Evolutionary conservation across 1,140 invertebrate genomes (phyloP).

Genomic region (Cyphomyrmex costatus): DNA sequence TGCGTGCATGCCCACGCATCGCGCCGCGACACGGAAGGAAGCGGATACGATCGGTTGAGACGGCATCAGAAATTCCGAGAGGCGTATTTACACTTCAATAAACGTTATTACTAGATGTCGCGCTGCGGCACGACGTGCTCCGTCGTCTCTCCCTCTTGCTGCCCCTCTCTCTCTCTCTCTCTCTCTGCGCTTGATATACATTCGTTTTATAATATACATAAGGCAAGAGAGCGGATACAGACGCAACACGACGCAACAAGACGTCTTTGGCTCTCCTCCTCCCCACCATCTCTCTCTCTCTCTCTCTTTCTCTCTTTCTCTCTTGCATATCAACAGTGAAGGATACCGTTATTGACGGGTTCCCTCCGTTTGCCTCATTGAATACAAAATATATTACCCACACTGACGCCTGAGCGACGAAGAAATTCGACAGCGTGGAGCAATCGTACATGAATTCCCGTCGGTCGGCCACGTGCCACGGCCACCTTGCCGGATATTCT

Average conservation of each 20-base stretch:
- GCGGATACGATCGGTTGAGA: neutral
- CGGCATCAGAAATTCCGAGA: constrained; percentile 76
- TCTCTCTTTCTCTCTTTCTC: neutral
- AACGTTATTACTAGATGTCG: constrained; percentile 81
- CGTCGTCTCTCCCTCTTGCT: neutral
- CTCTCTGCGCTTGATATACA: constrained; percentile 26
- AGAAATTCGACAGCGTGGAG: constrained; percentile 25
- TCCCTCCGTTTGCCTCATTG: constrained; percentile 36
- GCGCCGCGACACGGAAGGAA: constrained; percentile 19
- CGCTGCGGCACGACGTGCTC: constrained; percentile 58
- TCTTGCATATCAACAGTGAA: neutral
- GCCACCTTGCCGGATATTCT: constrained; percentile 45
- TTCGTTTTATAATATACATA: constrained; percentile 37
- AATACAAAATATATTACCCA: constrained; percentile 63
- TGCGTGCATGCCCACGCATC: constrained; percentile 51
- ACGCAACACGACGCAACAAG: constrained; percentile 1
- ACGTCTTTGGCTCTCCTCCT: neutral
- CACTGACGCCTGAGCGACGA: neutral
- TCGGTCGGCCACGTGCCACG: constrained; percentile 54
- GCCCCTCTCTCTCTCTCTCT: neutral
- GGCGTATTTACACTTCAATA: constrained; percentile 82
- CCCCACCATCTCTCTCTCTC: too few species aligned
- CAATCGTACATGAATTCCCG: constrained; percentile 42
- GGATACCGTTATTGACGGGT: constrained; percentile 14
- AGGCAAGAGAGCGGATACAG: constrained; percentile 27